phyloP scores from a whole-genome alignment of 2,797 vertebrate species.

The Tangara arthus region DNA sequence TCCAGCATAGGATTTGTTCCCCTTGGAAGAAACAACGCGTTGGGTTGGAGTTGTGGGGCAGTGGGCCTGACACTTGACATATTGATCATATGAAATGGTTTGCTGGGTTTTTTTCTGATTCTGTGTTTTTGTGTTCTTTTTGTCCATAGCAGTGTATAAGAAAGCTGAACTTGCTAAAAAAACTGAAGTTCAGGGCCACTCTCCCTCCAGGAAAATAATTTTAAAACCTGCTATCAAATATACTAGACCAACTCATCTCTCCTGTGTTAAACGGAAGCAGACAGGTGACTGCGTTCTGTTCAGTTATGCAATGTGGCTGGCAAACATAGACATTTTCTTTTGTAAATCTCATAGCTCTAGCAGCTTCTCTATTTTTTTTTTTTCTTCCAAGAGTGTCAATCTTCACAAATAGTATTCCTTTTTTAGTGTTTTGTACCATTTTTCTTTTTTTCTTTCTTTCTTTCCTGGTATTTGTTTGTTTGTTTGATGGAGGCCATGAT shows the following conservation, averaged over 20 bases:
- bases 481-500: slow-evolving; percentile 72
- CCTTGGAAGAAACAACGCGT: accelerated
- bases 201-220: slow-evolving; percentile 92
- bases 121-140: slow-evolving; percentile 83
- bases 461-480: slow-evolving; percentile 48
- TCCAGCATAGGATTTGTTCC: background rate
- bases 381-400: slow-evolving; percentile 57
- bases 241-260: slow-evolving; percentile 91
- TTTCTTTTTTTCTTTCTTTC: slow-evolving; percentile 66
- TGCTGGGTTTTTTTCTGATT: slow-evolving; percentile 76
- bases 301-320: slow-evolving; percentile 84
- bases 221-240: slow-evolving; percentile 93
- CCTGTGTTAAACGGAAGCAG: slow-evolving; percentile 95
- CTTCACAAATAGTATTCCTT: slow-evolving; percentile 69
- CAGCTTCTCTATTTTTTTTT: slow-evolving; percentile 71
- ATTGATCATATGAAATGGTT: slow-evolving; percentile 57
- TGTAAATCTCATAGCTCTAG: slow-evolving; percentile 73
- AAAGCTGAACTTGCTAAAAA: slow-evolving; percentile 97
- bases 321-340: slow-evolving; percentile 77
- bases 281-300: slow-evolving; percentile 90
- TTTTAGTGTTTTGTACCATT: slow-evolving; percentile 69
- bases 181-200: slow-evolving; percentile 91
- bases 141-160: slow-evolving; percentile 92
- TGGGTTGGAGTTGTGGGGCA: slow-evolving; percentile 20
- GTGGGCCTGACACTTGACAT: slow-evolving; percentile 23